These are phyloP conservation scores for Eustalomyia histrio DNA, from an alignment of 2,888 invertebrate genomes.

Conservation along the genomic window DNA sequence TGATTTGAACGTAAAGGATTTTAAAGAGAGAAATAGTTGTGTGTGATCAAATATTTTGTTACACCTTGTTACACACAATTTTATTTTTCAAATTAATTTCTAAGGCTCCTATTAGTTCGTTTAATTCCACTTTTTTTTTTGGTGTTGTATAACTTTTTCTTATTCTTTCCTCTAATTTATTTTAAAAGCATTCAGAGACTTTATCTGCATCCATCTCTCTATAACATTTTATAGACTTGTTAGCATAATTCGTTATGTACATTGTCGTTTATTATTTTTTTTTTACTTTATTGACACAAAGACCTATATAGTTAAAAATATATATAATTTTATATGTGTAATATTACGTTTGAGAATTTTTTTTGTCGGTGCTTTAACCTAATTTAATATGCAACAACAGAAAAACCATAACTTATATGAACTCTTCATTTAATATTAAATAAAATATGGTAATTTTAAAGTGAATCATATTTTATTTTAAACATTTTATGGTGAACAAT, in stretches of 20 bases:
- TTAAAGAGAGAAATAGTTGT: too few relatives aligned
- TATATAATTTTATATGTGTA: slow-evolving; percentile 6
- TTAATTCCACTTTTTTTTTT: slow-evolving; percentile 4
- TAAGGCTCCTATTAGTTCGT: neutral
- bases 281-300: slow-evolving; percentile 43
- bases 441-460: too few relatives aligned
- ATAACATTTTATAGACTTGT: slow-evolving; percentile 19
- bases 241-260: neutral
- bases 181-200: slow-evolving; percentile 3
- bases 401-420: neutral
- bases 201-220: neutral
- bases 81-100: neutral
- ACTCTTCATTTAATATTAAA: too few relatives aligned
- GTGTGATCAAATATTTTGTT: too few relatives aligned
- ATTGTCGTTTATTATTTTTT: slow-evolving; percentile 25
- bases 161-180: neutral
- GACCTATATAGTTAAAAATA: slow-evolving; percentile 55
- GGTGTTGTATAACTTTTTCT: slow-evolving; percentile 20
- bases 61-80: too few relatives aligned
- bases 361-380: slow-evolving; percentile 6
- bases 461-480: too few relatives aligned
- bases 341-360: slow-evolving; percentile 4
- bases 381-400: slow-evolving; percentile 21
- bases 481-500: too few relatives aligned
- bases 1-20: too few relatives aligned